Evolutionary conservation across 2,888 invertebrate genomes (phyloP), one percentile per base, ranked within the genome.

Genomic region (Drepana falcataria): DNA sequence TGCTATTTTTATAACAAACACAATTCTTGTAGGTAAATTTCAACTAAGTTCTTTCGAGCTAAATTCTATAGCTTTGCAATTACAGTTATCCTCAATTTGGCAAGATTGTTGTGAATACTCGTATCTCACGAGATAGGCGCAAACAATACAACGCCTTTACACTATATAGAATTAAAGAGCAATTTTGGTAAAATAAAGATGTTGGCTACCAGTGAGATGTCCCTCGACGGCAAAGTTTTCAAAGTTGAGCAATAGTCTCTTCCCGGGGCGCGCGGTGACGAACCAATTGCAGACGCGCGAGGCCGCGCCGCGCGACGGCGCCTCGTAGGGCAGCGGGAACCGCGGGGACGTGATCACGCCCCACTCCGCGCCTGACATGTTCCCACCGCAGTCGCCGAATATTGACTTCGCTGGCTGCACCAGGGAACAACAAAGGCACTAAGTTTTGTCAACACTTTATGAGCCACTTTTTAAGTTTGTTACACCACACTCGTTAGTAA

Each of bases 261-360:
- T 96, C 70, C 95, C 95, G 41, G 96, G 95, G 66, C 95, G 93
- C 58, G 97, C 98, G 61, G 94, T 95, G 78, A 99, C 96, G 81
- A 96, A 96, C 99, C 99, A 99, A 88, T 99, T 98, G 91, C 99
- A 99, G 61, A 96, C 96, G 83, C 95, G 95, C 65, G 96, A 96
- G 52, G 97, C 95, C 66, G 95, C 92, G 54, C 95, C 95, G 65
- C 94, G 93, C 49, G 94, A 91, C 2, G 96, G 96, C 51, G 96
- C 94, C 76, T 95, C 95, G 90, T 99, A 99, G 71, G 97, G 95
- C 59, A 94, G 93, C 53, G 98, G 98, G 92, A 94, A 98, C 73
- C 96, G 96, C 48, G 98, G 98, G 65, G 98, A 97, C 60, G 95
- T 94, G 71, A 98, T 96, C 77, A 93, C 95, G 81, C 94, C 97